These are phyloP conservation scores for Pelosia muscerda DNA, from an alignment of 2,888 invertebrate species.

Conservation along the genomic window DNA sequence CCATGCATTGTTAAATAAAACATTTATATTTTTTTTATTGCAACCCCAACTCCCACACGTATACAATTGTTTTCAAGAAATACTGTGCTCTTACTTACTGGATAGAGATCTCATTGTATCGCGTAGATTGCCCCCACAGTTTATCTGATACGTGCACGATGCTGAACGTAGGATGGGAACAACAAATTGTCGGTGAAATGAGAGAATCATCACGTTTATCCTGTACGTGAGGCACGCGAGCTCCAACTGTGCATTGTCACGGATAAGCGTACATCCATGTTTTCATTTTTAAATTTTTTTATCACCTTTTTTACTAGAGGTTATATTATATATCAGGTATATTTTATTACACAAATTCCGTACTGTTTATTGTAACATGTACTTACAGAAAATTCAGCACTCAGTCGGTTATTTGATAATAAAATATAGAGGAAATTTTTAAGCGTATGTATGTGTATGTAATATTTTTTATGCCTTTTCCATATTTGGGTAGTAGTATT, in stretches of 20 bases:
- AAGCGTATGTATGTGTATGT: no score
- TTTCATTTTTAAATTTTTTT: constrained; percentile 17
- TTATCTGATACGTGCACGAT: constrained; percentile 59
- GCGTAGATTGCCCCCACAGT: constrained; percentile 44
- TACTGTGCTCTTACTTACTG: constrained; percentile 35
- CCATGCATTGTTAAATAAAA: constrained; percentile 9
- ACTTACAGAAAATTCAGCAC: neutral
- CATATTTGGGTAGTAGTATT: neutral
- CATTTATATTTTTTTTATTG: constrained; percentile 27
- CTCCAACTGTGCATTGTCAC: constrained; percentile 30
- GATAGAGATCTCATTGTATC: constrained; percentile 40
- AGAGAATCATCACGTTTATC: constrained; percentile 31
- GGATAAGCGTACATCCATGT: constrained; percentile 6
- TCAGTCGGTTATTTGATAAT: neutral
- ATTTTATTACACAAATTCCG: constrained; percentile 6
- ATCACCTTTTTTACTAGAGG: constrained; percentile 6
- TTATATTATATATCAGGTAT: neutral
- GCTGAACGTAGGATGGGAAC: constrained; percentile 29
- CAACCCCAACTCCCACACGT: constrained; percentile 32
- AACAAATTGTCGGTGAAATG: constrained; percentile 46
- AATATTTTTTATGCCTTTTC: no score
- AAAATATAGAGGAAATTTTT: neutral
- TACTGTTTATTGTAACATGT: neutral
- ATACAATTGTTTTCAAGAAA: constrained; percentile 44
- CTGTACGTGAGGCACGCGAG: constrained; percentile 48